Base-by-base conservation (phyloP, 2,888 invertebrate species). In the Podotricha telesiphe region DNA sequence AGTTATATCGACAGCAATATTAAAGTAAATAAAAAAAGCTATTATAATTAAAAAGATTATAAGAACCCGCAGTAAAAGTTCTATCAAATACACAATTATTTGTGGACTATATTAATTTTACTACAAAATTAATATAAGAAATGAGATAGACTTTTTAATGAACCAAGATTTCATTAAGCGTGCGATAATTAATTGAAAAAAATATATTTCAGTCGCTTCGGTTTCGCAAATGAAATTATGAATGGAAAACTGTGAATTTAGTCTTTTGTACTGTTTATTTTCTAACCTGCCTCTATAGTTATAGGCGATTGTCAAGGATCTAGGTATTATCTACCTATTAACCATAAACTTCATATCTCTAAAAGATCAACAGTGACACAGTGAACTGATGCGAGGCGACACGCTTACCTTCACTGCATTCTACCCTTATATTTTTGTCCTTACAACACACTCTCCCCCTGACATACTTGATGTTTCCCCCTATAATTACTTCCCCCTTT, bases 381-480 rank as follows among this genome's bases (percentile, higher is more conserved):
- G 91, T 93, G 92, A 92, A 91, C 92, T 86, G 89, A 87, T 81
- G 87, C 87, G 80, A 85, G 77, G 75, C 88, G 91, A 84, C 92
- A 91, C 90, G 91, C 88, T 91, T 89, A 90, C 88, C 89, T 86
- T 86, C 82, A 84, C 82, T 86, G 86, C 83, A 81, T 81, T 82
- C 82, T 82, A 81, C 88, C 89, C 88, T 86, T 82, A 82, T 85
- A 88, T 89, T 91, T 93, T 91, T 91, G 87, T 89, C 87, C 90
- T 88, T 87, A 86, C 87, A 88, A 86, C 86, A 89, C 87, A 87
- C 86, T 88, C 88, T 84, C 88, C 88, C 88, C 85, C 83, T 91
- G 91, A 91, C 92, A 92, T 88, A 92, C 92, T 92, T 89, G 89
- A 89, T 88, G 87, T 86, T 85, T 87, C 87, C 88, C 88, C 83